phyloP scores from a whole-genome alignment of 2,113 vertebrate genomes.

The Rhinichthys klamathensis region DNA sequence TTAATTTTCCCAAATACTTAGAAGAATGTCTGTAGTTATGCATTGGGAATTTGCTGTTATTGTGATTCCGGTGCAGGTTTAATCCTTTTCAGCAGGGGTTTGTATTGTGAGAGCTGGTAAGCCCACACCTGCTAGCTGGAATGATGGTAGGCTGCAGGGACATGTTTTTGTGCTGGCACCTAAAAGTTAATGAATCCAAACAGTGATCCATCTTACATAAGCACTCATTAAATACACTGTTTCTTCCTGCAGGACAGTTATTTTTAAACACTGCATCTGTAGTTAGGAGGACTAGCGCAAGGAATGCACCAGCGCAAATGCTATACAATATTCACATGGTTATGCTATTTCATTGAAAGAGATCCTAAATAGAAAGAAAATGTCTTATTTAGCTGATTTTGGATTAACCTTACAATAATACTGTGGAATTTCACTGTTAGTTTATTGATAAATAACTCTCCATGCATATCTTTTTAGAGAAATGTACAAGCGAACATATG shows the following conservation, averaged over 20 bases:
- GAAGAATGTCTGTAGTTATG: neutral
- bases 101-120: constrained; percentile 23
- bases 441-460: no score
- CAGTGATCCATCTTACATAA: constrained; percentile 39
- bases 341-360: neutral
- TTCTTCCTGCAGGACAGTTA: constrained; percentile 31
- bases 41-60: constrained; percentile 5
- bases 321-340: neutral
- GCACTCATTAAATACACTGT: constrained; percentile 46
- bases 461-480: neutral
- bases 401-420: neutral
- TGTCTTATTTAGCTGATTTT: neutral
- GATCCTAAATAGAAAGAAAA: neutral
- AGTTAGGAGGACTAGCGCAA: neutral
- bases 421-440: neutral
- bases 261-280: constrained; percentile 11
- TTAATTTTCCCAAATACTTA: neutral
- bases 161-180: constrained; percentile 45
- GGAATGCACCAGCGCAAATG: neutral
- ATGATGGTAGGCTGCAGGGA: constrained; percentile 49
- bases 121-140: constrained; percentile 42
- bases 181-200: constrained; percentile 38
- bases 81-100: neutral
- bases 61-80: constrained; percentile 15
- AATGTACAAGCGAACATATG: constrained; percentile 10